Base-by-base conservation (phyloP, 2,113 vertebrate genomes). In the Heterochromis multidens region DNA sequence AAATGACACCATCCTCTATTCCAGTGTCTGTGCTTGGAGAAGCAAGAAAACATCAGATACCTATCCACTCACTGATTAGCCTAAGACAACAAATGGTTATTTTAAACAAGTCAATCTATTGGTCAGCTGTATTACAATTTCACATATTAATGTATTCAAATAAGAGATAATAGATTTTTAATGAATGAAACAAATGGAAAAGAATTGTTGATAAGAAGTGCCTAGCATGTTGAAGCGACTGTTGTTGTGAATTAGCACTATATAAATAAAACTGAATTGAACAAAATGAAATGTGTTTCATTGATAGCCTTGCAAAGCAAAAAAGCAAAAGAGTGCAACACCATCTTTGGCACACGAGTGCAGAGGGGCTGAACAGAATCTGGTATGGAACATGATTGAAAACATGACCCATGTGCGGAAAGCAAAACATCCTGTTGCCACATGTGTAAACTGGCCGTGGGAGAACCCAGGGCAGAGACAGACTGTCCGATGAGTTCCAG, bases 391-490 rank as follows among this genome's bases (percentile, higher is more conserved):
- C 80, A 76, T 31, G 87, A 89, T 60, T 77, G 82, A 93, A 92
- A 92, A 89, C 82, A 86, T 79, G 72, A 84, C 72, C 77, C 60
- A 86, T 89, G 80, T 88, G 87, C 62, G 29, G 31, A 86, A 72
- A 84, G 81, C 49, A 91, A 84, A 92, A 94, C 89, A 94, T 93
- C 87, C 92, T 92, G 84, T 78, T 62, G 84, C 80, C 88, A 82
- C 83, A 84, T 89, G 85, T 86, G 46, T 88, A 89, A 90, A 86
- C 52, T 8, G 27, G 79, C 70, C 11, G 11, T 82, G 80, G 67
- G 76, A 90, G 84, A 83, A 88, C 7, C 4, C 58, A 21, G 57
- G 78, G 67, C 58, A 52, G 76, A 89, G 17, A 79, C 79, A 23
- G 35, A 33, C 62, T 4, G 35, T 43, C 54, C 40, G 11, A 25